Evolutionary conservation across 2,888 invertebrate genomes (phyloP).

Genomic region (Heterodera filipjevi): DNA sequence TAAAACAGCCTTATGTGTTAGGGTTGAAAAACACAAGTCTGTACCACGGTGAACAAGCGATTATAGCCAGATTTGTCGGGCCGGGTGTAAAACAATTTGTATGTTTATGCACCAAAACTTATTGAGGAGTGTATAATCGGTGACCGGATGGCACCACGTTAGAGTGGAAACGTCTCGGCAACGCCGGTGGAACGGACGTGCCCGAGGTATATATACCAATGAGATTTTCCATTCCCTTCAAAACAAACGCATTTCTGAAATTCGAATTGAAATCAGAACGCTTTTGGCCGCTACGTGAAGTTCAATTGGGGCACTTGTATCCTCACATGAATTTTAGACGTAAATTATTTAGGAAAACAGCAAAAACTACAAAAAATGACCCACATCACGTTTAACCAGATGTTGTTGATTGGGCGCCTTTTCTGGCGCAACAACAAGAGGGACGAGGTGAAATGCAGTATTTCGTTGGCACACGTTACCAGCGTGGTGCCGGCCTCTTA

Average conservation of each 20-base stretch:
- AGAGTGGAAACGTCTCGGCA: constrained; percentile 25
- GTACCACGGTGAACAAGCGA: neutral
- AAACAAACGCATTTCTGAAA: constrained; percentile 19
- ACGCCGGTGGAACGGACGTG: constrained; percentile 18
- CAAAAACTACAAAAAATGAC: constrained; percentile 12
- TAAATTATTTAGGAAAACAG: constrained; percentile 11
- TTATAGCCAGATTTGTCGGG: constrained; percentile 28
- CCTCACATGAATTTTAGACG: constrained; percentile 31
- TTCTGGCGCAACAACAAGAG: neutral
- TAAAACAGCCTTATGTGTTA: neutral
- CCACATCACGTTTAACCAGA: neutral
- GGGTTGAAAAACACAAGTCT: neutral
- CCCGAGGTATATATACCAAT: constrained; percentile 12
- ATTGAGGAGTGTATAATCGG: constrained; percentile 31
- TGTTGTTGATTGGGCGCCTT: constrained; percentile 6
- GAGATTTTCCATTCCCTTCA: constrained; percentile 2
- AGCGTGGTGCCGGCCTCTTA: constrained; percentile 6
- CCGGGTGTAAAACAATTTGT: constrained; percentile 18
- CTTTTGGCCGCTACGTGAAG: constrained; percentile 17
- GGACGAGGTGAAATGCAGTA: neutral
- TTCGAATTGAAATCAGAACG: constrained; percentile 21
- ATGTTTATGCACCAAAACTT: constrained; percentile 34
- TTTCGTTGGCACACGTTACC: constrained; percentile 4
- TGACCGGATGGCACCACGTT: constrained; percentile 31
- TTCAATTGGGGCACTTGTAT: constrained; percentile 29